These are phyloP conservation scores for Tetanocera ferruginea DNA, from an alignment of 2,888 invertebrate genomes.

Conservation along the genomic window DNA sequence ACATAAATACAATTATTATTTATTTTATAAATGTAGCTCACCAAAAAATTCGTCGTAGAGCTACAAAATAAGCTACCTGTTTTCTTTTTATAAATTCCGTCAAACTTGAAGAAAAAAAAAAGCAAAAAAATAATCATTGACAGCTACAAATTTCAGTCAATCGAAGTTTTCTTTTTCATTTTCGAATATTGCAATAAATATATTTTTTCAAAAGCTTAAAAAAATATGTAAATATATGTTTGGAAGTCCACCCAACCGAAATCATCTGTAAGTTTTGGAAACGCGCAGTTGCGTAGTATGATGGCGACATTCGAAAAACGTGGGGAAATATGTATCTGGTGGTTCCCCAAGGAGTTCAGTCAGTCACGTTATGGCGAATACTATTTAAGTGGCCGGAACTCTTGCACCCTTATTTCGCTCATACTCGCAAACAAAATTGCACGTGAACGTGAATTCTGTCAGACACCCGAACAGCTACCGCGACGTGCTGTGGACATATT, in stretches of 20 bases:
- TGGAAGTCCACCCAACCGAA: background rate
- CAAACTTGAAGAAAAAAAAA: too few relatives aligned
- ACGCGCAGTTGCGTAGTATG: background rate
- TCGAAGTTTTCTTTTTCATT: background rate
- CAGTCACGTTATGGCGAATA: conserved; percentile 74
- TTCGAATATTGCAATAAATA: conserved; percentile 5
- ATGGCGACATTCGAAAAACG: conserved; percentile 63
- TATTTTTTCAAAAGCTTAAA: background rate
- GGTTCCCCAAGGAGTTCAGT: conserved; percentile 74
- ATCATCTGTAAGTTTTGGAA: conserved; percentile 8
- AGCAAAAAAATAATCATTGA: background rate
- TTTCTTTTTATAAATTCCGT: background rate
- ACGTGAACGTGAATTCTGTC: conserved; percentile 45
- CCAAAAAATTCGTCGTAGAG: background rate
- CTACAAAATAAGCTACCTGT: background rate
- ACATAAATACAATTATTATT: too few relatives aligned
- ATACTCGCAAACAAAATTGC: conserved; percentile 72
- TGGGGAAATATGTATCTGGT: conserved; percentile 69
- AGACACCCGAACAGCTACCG: conserved; percentile 53
- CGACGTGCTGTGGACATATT: conserved; percentile 70
- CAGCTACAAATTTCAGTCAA: background rate
- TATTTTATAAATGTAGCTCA: background rate
- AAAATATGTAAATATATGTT: conserved; percentile 21
- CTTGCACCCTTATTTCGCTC: conserved; percentile 75
- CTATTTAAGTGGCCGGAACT: conserved; percentile 72